Base-by-base conservation (phyloP, 2,888 invertebrate species). In the Lasioglossum calceatum region DNA sequence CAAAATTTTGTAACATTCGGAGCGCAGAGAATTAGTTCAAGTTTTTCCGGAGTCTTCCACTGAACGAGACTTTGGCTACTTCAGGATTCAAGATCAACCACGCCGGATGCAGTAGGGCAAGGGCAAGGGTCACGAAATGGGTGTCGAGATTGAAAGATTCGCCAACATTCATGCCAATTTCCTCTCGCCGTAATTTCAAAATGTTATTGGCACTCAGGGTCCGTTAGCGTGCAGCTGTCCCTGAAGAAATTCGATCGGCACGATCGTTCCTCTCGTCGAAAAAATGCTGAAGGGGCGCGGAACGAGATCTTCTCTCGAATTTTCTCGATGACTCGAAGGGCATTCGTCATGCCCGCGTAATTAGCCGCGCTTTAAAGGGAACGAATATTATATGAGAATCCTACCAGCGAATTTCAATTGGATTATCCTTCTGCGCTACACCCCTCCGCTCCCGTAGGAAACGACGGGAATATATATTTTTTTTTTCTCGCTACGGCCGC, bases 121-220 rank as follows among this genome's bases (percentile, higher is more conserved):
- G 84, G 82, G 81, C 75, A 58, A 58, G 58, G 58, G 58, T n/a
- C 58, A 82, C 83, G 85, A 87, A 89, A 88, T 73, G 90, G 92
- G 92, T 90, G 82, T 90, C 87, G 89, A 94, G 92, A 95, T 95
- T 94, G 94, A 94, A 95, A 94, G 94, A 94, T 91, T 93, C 90
- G 88, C 91, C 88, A 91, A 92, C 92, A 93, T 93, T 93, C 90
- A 89, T 92, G 93, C 88, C 95, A 95, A 95, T 95, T 95, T 95
- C 95, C 95, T 94, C 89, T 89, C 88, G 91, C 90, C 92, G 89
- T 89, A 92, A 94, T 92, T 92, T 92, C 91, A 93, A 94, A 95
- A 94, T 94, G 93, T 94, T 94, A 95, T 94, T 94, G 94, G 91
- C 95, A 94, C 94, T 94, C 94, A 93, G 91, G 73, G 47, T 82